These are phyloP conservation scores for Lepus oiostolus DNA, from an alignment of 2,797 vertebrate species.

Conservation along the genomic window DNA sequence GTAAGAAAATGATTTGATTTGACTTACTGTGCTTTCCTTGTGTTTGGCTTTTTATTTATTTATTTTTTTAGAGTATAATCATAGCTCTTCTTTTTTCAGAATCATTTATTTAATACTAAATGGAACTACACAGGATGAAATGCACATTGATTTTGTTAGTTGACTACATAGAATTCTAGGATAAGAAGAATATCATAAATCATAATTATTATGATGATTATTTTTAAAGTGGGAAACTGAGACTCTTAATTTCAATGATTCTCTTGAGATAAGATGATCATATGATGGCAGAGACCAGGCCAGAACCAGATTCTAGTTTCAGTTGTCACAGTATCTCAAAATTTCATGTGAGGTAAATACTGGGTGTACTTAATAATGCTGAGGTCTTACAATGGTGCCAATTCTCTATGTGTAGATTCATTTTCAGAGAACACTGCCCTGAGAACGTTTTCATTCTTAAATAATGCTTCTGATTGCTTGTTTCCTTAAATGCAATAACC, in stretches of 20 bases:
- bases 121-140: neutral
- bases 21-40: neutral
- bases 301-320: neutral
- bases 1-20: neutral
- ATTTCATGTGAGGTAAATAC: neutral
- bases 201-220: neutral
- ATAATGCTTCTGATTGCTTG: neutral
- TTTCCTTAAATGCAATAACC: neutral
- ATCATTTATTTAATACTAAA: slow-evolving; percentile 8
- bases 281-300: neutral
- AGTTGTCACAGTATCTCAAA: neutral
- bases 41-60: neutral
- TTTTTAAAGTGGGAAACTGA: neutral
- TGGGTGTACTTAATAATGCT: neutral
- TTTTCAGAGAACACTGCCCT: neutral
- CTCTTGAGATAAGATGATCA: neutral
- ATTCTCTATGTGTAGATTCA: fast-evolving
- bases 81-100: neutral
- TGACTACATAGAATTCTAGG: neutral
- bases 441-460: neutral
- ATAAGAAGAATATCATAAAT: neutral
- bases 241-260: neutral
- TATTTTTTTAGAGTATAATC: neutral
- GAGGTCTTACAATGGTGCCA: neutral
- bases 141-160: neutral